Evolutionary conservation across 2,113 vertebrate species (phyloP).

Genomic region (Grammomys dolichurus): DNA sequence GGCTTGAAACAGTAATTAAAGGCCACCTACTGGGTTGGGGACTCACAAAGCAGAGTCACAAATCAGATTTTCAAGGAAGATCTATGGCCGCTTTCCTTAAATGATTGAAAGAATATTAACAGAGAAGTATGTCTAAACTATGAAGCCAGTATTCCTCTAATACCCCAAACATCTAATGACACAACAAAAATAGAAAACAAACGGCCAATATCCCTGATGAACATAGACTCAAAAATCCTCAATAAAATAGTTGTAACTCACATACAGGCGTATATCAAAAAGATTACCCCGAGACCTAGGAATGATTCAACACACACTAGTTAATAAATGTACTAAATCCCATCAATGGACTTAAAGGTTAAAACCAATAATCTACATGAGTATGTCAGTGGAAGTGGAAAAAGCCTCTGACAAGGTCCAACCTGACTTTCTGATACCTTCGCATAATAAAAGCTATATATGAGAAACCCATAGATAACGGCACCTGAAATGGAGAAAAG

Average conservation of each 20-base stretch:
- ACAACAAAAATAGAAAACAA: neutral
- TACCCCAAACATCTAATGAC: neutral
- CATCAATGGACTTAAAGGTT: neutral
- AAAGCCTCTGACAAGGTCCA: neutral
- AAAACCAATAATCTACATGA: neutral
- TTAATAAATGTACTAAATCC: neutral
- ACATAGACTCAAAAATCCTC: neutral
- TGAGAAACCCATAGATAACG: neutral
- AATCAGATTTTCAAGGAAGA: neutral
- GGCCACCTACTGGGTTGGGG: neutral
- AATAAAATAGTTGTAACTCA: neutral
- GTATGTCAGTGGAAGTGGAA: neutral
- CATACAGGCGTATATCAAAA: neutral
- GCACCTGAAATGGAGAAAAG: neutral
- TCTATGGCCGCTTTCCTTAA: neutral
- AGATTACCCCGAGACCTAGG: neutral
- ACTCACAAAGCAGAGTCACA: neutral
- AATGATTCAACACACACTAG: neutral
- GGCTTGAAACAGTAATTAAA: neutral
- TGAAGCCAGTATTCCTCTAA: neutral
- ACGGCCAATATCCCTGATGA: neutral
- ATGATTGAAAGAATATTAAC: neutral
- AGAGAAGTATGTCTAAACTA: neutral
- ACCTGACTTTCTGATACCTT: neutral
- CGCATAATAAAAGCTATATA: neutral